These are phyloP conservation scores for Poecilia gillii DNA, from an alignment of 2,797 vertebrate species.

Conservation along the genomic window DNA sequence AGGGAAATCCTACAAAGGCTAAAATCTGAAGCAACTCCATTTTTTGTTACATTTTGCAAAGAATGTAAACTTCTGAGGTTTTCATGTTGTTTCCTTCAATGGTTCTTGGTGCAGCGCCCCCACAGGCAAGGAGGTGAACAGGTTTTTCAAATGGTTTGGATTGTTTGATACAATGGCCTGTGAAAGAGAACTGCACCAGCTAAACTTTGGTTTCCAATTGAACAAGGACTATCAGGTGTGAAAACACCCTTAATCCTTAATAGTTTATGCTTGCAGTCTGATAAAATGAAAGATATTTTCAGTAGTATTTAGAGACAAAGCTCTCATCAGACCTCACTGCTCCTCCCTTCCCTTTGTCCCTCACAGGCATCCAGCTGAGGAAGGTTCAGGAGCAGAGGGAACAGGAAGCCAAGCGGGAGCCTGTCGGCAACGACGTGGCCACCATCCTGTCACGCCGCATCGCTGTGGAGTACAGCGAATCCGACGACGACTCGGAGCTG, in stretches of 20 bases:
- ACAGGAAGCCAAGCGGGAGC: conserved; percentile 92
- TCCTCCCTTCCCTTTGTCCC: not conserved
- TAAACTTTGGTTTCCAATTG: too few species aligned
- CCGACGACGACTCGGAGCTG: conserved; percentile 92
- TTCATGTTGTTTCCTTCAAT: too few species aligned
- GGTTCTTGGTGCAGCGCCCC: too few species aligned
- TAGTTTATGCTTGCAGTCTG: not conserved
- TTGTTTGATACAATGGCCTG: too few species aligned
- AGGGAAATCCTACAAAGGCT: too few species aligned
- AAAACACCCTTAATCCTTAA: not conserved
- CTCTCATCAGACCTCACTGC: not conserved
- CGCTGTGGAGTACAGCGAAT: conserved; percentile 94
- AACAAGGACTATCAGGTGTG: too few species aligned
- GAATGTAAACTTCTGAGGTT: too few species aligned
- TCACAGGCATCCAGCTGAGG: conserved; percentile 89
- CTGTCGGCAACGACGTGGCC: conserved; percentile 92
- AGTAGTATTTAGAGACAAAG: not conserved
- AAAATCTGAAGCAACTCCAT: too few species aligned
- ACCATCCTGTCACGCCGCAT: conserved; percentile 93
- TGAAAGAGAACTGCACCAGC: too few species aligned
- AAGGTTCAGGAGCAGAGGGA: conserved; percentile 94
- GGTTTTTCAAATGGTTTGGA: too few species aligned
- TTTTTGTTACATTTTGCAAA: too few species aligned
- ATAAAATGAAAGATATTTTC: not conserved
- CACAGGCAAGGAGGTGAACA: too few species aligned